Evolutionary conservation across 1,140 invertebrate genomes (phyloP), one percentile per base, ranked within the genome.

Genomic region (Drosophila yakuba): DNA sequence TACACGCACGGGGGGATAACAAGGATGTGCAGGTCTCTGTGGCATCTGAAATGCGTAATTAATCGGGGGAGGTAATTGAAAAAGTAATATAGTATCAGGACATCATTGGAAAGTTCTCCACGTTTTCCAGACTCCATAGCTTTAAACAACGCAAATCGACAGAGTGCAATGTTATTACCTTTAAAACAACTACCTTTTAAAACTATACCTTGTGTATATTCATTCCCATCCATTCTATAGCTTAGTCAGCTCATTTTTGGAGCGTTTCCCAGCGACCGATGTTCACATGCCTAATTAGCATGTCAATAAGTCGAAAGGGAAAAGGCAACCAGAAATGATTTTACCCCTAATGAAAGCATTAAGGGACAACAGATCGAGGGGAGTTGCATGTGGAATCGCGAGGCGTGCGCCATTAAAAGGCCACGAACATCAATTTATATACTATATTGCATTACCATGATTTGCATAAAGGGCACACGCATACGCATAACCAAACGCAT

Each of bases 381-480:
- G 23, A 68, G 67, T 84, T 84, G 81, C 80, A 81, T 85, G 62
- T 45, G 55, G 6, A 44, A 64, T 61, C 64, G 55, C 35, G 41
- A 48, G 63, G 39, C 58, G 79, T 72, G 71, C 35, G 72, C 72
- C 80, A 83, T 84, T 84, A 84, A 83, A 84, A 83, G 79, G 80
- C 80, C 74, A 86, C 74, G 74, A 78, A 85, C 82, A 85, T 85
- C 82, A 85, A 86, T 85, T 86, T 86, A 88, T 88, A 88, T 88
- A 86, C 88, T 88, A 88, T 88, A 86, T 86, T 86, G 83, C 83
- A 88, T 86, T 86, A 86, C 83, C 81, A 86, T 86, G 83, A 86
- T 86, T 86, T 86, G 83, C 83, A 86, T 86, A 88, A 86, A 85
- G 74, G 83, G 44, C 71, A 57, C 62, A 74, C 39, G 44, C 71